Conservation (phyloP, 2,113 vertebrate genomes). For the Cygnus atratus region DNA sequence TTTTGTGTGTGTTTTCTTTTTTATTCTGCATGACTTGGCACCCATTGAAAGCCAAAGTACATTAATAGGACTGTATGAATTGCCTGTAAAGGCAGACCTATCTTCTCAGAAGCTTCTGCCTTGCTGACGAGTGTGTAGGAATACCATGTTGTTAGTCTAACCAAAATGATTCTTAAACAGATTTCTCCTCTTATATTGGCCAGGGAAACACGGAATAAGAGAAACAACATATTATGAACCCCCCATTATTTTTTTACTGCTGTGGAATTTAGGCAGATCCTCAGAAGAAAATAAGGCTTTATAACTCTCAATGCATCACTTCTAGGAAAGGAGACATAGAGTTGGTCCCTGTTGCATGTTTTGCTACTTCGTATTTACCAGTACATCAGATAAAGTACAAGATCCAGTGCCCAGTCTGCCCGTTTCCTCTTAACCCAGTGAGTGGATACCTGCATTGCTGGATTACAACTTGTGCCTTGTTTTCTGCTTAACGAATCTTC, state of each 20-base stretch:
- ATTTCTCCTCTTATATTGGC: background rate
- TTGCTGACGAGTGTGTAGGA: background rate
- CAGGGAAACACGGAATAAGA: background rate
- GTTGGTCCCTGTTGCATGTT: background rate
- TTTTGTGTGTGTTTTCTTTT: background rate
- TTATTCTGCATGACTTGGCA: background rate
- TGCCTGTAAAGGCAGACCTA: background rate
- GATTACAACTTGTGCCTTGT: background rate
- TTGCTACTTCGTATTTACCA: background rate
- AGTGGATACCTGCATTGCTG: background rate
- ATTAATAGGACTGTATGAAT: background rate
- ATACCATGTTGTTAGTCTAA: background rate
- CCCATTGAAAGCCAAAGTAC: background rate
- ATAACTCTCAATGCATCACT: background rate
- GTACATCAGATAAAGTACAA: background rate
- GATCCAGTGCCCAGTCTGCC: background rate
- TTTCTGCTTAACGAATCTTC: fast-evolving
- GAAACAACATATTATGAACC: background rate
- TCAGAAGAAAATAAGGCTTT: background rate
- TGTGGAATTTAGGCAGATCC: background rate
- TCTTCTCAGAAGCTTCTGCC: background rate
- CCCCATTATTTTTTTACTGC: background rate
- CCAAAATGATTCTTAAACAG: background rate
- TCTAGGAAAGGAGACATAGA: background rate
- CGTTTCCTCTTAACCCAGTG: background rate